phyloP scores from a whole-genome alignment of 2,797 vertebrate species.

The Gymnoscopelus microlampas region DNA sequence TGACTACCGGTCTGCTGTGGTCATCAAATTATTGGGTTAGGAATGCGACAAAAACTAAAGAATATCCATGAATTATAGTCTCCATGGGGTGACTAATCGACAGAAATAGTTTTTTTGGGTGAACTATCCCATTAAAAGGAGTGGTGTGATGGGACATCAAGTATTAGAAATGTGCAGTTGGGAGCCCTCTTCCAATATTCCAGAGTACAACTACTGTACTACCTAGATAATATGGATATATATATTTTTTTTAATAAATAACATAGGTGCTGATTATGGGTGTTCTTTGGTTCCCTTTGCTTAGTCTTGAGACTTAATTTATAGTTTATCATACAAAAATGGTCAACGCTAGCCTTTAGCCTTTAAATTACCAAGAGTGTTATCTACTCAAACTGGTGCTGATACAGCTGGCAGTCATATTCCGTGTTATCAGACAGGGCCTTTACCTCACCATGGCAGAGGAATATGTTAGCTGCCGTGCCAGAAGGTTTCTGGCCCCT shows the following conservation, averaged over 20 bases:
- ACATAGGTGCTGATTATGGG: conserved; percentile 23
- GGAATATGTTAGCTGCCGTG: conserved; percentile 21
- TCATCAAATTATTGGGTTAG: no score
- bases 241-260: conserved; percentile 49
- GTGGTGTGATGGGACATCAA: conserved; percentile 42
- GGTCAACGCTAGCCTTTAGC: no score
- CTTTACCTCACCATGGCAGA: conserved; percentile 22
- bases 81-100: no score
- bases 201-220: conserved; percentile 50
- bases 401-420: neutral
- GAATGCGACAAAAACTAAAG: no score
- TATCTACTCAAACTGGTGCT: neutral
- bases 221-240: conserved; percentile 40
- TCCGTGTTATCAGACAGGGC: conserved; percentile 13
- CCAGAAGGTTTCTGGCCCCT: conserved; percentile 21
- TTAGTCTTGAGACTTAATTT: conserved; percentile 29
- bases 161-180: conserved; percentile 50
- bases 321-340: no score
- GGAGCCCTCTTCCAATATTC: conserved; percentile 39
- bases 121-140: no score
- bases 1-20: no score
- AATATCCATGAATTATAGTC: no score
- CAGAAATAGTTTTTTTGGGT: no score
- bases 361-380: neutral
- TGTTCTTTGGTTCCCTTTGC: neutral